Evolutionary conservation across 2,797 vertebrate species (phyloP).

Genomic region (Echiichthys vipera): DNA sequence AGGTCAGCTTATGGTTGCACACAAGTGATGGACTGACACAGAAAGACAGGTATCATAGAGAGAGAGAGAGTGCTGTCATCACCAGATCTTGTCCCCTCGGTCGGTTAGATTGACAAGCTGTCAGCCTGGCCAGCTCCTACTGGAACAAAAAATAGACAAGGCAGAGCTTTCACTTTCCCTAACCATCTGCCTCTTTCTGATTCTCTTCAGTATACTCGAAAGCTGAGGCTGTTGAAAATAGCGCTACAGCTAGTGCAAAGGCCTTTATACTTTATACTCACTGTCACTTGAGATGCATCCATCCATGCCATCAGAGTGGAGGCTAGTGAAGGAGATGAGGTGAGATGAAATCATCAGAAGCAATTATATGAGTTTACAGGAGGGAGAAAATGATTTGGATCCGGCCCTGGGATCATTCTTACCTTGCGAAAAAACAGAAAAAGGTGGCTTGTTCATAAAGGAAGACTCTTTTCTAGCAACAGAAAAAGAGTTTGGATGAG

Average conservation of each 20-base stretch:
- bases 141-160: constrained; percentile 86
- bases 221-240: constrained; percentile 21
- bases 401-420: neutral
- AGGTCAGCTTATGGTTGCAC: constrained; percentile 86
- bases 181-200: constrained; percentile 56
- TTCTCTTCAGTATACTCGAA: constrained; percentile 7
- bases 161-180: constrained; percentile 76
- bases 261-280: neutral
- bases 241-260: constrained; percentile 5
- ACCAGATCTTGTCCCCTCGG: constrained; percentile 54
- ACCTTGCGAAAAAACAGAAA: neutral
- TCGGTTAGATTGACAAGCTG: constrained; percentile 79
- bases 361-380: neutral
- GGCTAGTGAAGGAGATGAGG: neutral
- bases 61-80: constrained; percentile 79
- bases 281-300: neutral
- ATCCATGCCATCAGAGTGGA: neutral
- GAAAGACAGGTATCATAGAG: constrained; percentile 21
- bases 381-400: neutral
- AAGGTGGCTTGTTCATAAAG: neutral
- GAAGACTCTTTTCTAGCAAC: neutral
- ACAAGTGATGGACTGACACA: constrained; percentile 76
- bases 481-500: neutral
- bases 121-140: constrained; percentile 66
- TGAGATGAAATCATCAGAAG: neutral